A percentile compares a stretch with the other conserved stretches of the same genome.
phyloP scores from a whole-genome alignment of 1,140 invertebrate genomes.

The Globodera ellingtonae region DNA sequence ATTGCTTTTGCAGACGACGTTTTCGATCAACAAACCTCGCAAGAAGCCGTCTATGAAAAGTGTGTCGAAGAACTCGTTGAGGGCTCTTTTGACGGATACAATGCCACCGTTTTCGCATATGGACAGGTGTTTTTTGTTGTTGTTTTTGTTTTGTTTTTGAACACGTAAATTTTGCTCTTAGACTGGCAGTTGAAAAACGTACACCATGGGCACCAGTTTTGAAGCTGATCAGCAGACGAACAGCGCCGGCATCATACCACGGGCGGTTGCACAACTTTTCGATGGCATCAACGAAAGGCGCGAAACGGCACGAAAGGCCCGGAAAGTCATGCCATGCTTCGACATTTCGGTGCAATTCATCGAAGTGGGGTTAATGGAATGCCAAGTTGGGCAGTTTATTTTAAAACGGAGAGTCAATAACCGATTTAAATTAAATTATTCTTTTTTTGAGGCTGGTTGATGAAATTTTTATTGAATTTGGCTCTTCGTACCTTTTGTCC shows the following conservation, averaged over 20 bases:
- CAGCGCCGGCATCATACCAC: conserved; percentile 67
- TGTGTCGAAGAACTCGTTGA: conserved; percentile 78
- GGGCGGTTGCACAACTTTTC: conserved; percentile 68
- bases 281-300: conserved; percentile 64
- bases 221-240: conserved; percentile 73
- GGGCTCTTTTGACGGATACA: conserved; percentile 68
- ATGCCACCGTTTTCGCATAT: conserved; percentile 70
- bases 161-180: conserved; percentile 65
- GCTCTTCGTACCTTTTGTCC: too few relatives aligned
- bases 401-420: too few relatives aligned
- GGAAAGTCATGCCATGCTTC: conserved; percentile 66
- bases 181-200: conserved; percentile 68
- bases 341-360: conserved; percentile 48
- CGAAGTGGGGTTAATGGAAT: conserved; percentile 65
- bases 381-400: too few relatives aligned
- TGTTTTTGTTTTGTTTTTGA: neutral
- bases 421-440: too few relatives aligned
- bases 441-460: too few relatives aligned
- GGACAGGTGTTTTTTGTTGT: conserved; percentile 66
- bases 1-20: conserved; percentile 82
- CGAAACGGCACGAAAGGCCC: conserved; percentile 62
- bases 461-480: too few relatives aligned
- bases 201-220: conserved; percentile 97
- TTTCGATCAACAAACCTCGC: conserved; percentile 74
- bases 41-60: conserved; percentile 77